Evolutionary conservation across 2,888 invertebrate genomes (phyloP), one percentile per base, ranked within the genome.

Genomic region (Orgyia antiqua): DNA sequence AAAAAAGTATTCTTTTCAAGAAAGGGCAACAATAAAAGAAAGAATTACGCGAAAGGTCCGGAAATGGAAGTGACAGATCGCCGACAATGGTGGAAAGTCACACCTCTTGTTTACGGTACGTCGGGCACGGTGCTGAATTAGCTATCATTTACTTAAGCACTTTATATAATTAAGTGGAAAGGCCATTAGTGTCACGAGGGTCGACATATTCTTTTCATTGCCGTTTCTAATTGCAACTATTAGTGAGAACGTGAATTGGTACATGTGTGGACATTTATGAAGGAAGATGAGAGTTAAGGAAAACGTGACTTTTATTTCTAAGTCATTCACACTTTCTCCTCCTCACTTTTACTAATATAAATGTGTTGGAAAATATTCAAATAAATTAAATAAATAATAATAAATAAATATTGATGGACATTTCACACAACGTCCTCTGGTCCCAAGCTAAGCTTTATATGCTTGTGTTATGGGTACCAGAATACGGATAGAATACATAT

Each of bases 141-240:
- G 80, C 79, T 80, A 83, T 83, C 84, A 79, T 84, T 86, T 82
- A 84, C 82, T 86, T 80, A 78, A 83, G 82, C 71, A 76, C 79
- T 84, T 82, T 76, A 83, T 83, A 79, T 82, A 83, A 86, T 84
- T 83, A 84, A 79, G 75, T 68, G 57, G 67, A 68, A 66, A 65
- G 64, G 62, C 73, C 76, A 75, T 78, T 78, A 74, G 67, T 68
- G 73, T 64, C 60, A 58, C 56, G 42, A 68, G 78, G 78, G 76
- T 65, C 68, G 70, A 60, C 59, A 64, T 68, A 69, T 76, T 77
- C 77, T 78, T 76, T 72, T 72, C 67, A 58, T 58, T 58, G 51
- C 56, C 45, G 39, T 47, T 57, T 61, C 67, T 76, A 76, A 78
- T 77, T 78, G 72, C 61, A 56, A 48, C 56, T 57, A 55, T 65